Evolutionary conservation across 1,140 invertebrate species (phyloP).

Genomic region (Bilobella aurantiaca): DNA sequence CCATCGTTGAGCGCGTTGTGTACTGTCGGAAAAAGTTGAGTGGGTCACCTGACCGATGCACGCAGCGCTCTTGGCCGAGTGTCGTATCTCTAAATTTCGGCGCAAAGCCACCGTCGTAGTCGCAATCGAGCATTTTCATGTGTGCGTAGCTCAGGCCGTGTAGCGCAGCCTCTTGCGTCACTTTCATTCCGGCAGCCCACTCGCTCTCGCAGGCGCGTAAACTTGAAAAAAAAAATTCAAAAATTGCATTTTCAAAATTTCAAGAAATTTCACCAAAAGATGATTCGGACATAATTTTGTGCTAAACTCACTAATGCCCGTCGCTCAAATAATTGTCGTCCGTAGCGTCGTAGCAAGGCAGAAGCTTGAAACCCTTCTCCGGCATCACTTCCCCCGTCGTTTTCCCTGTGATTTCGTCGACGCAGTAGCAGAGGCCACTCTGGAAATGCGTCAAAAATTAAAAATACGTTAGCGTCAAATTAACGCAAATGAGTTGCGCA

Average conservation of each 20-base stretch:
- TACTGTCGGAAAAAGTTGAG: neutral
- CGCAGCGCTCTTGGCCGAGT: neutral
- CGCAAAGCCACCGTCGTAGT: conserved; percentile 45
- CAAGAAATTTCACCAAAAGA: too few species aligned
- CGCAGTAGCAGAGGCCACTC: conserved; percentile 29
- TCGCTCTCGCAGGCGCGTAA: conserved; percentile 29
- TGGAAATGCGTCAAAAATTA: too few species aligned
- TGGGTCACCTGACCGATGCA: neutral
- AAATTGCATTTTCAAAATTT: too few species aligned
- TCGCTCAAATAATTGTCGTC: neutral
- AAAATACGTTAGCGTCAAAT: too few species aligned
- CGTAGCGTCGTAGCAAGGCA: conserved; percentile 23
- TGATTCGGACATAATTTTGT: too few species aligned
- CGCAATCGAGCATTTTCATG: conserved; percentile 42
- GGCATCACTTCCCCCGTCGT: conserved; percentile 26
- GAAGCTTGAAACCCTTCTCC: conserved; percentile 24
- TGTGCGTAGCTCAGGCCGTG: conserved; percentile 24
- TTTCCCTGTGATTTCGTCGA: conserved; percentile 25
- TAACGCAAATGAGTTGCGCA: neutral
- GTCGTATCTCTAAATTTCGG: conserved; percentile 33
- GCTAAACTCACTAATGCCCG: too few species aligned
- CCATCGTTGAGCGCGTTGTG: neutral
- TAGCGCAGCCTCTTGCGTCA: conserved; percentile 18
- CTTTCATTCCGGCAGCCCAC: conserved; percentile 16
- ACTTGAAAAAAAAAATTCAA: too few species aligned